These are phyloP conservation scores for Isoperla grammatica DNA, from an alignment of 2,888 invertebrate species.

Conservation along the genomic window DNA sequence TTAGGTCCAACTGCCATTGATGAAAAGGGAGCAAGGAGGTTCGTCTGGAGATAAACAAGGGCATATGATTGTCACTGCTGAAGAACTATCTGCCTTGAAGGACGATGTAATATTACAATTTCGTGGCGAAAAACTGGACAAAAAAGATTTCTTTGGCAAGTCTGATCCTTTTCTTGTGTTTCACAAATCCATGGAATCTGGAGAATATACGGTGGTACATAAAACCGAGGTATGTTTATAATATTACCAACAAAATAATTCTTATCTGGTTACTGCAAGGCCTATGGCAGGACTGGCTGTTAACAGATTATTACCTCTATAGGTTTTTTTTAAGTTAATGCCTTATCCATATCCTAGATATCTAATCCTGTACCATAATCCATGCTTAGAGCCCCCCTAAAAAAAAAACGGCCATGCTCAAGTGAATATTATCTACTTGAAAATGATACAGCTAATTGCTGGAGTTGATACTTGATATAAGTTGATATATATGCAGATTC, in stretches of 20 bases:
- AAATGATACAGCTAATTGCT: no score
- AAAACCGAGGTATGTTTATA: conserved; percentile 48
- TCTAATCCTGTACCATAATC: background rate
- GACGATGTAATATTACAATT: conserved; percentile 41
- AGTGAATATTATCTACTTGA: no score
- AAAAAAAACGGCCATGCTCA: no score
- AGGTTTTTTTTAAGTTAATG: background rate
- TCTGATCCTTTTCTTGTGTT: conserved; percentile 42
- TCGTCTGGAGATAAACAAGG: conserved; percentile 22
- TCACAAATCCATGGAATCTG: conserved; percentile 43
- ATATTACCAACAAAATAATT: background rate
- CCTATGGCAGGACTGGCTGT: background rate
- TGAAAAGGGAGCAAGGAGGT: conserved; percentile 26
- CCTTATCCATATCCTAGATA: background rate
- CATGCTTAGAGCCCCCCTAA: no score
- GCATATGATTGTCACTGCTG: conserved; percentile 38
- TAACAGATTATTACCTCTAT: background rate
- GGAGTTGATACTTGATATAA: no score
- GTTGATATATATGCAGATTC: no score
- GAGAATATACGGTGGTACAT: conserved; percentile 46
- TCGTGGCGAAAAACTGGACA: conserved; percentile 39
- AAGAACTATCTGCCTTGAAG: conserved; percentile 41
- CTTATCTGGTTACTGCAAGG: background rate
- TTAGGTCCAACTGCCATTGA: conserved; percentile 34
- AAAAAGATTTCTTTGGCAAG: conserved; percentile 40